Evolutionary conservation across 2,797 vertebrate species (phyloP), one percentile per base, ranked within the genome.

Genomic region (Todus mexicanus): DNA sequence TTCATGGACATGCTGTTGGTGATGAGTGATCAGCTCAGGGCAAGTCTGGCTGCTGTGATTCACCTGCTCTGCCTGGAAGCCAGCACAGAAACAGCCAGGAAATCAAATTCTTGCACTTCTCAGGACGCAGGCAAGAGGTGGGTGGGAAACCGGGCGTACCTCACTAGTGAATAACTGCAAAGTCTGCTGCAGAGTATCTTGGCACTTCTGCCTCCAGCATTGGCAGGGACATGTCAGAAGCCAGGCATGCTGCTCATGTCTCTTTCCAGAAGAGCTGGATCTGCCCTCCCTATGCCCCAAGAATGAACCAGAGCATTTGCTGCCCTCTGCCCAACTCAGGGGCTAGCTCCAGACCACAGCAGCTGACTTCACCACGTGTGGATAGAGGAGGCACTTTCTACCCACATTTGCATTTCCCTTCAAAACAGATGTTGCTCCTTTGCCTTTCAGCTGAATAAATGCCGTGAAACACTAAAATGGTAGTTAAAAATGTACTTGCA

Each of bases 41-140:
- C 59, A 60, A 33, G 40, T 18, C 72, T 77, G 69, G 51, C 80
- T 73, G 53, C 37, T 76, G 72, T 84, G 92, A 94, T 82, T 93
- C 90, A 90, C 12, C 35, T 40, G n/a, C 26, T 70, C 1, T 0
- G 72, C 81, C 92, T 77, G 57, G 48, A 3, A 74, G 35, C 87
- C 83, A 93, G 57, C 23, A 37, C 48, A 73, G 73, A 89, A 81
- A 77, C 66, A 78, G n/a, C 26, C 72, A 84, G 77, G 81, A 93
- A 93, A 89, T 71, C 43, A 77, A 53, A 82, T 93, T 87, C 64
- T 88, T 17, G 2, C 64, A 73, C 51, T 81, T 76, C 51, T 73
- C 71, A 53, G 91, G 92, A 89, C 92, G 82, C 56, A 76, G 64
- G 80, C 51, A 84, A 57, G 77, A 88, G 71, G 48, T 53, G 51